These are phyloP conservation scores for Drepana falcataria DNA, from an alignment of 2,888 invertebrate genomes.

Conservation along the genomic window DNA sequence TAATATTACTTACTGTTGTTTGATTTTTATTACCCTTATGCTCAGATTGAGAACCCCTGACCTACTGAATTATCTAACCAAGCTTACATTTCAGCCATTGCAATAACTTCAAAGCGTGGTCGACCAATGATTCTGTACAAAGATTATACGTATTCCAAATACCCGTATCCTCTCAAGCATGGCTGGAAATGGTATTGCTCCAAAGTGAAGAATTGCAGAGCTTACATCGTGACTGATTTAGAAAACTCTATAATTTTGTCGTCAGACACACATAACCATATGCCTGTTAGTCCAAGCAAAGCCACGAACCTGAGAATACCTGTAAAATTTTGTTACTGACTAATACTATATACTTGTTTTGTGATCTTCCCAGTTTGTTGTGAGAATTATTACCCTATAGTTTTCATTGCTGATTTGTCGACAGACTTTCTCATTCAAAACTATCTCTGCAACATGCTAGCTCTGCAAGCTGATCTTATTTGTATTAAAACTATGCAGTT, in stretches of 20 bases:
- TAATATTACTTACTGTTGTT: too few species aligned
- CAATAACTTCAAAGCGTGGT: conserved; percentile 44
- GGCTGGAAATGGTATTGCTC: conserved; percentile 65
- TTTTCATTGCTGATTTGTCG: too few species aligned
- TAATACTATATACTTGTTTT: neutral
- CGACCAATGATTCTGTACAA: conserved; percentile 45
- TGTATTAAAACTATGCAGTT: too few species aligned
- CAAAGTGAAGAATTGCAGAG: conserved; percentile 50
- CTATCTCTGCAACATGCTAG: too few species aligned
- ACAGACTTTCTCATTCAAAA: too few species aligned
- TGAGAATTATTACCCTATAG: too few species aligned
- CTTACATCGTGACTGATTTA: conserved; percentile 41
- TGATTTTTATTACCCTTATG: too few species aligned
- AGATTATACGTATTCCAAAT: conserved; percentile 52
- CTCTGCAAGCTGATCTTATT: too few species aligned
- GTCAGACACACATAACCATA: conserved; percentile 39
- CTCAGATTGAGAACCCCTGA: too few species aligned
- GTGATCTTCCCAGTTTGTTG: too few species aligned
- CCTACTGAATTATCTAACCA: too few species aligned
- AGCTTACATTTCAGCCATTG: conserved; percentile 21
- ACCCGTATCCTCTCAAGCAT: conserved; percentile 41
- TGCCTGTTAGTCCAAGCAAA: neutral
- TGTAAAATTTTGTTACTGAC: neutral
- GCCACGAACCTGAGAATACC: neutral
- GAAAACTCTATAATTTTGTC: conserved; percentile 33